Evolutionary conservation across 1,140 invertebrate species (phyloP).

Genomic region (Apis cerana): DNA sequence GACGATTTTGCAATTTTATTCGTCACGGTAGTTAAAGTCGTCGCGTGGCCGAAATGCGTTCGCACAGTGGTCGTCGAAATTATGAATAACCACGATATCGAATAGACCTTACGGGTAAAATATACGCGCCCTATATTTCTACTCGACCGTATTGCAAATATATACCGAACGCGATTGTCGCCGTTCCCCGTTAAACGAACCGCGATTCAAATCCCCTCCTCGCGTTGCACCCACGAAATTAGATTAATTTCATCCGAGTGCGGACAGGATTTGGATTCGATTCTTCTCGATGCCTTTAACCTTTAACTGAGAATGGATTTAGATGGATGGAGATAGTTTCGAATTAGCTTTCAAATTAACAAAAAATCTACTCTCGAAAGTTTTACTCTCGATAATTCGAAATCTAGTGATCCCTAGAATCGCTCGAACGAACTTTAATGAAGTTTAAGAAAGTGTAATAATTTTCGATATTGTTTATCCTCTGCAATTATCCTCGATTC

Average conservation of each 20-base stretch:
- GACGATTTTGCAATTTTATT: no score
- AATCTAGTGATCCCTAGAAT: no score
- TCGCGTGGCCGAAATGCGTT: neutral
- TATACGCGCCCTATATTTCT: neutral
- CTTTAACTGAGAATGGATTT: no score
- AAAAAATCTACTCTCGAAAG: no score
- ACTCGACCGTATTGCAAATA: constrained; percentile 8
- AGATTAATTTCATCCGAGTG: neutral
- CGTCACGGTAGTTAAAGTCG: no score
- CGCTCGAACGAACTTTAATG: no score
- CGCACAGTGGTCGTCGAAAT: neutral
- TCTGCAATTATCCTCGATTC: no score
- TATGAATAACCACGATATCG: constrained; percentile 10
- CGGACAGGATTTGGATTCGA: neutral
- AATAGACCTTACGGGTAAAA: constrained; percentile 1
- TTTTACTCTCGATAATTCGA: no score
- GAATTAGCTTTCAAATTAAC: no score
- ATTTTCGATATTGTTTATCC: no score
- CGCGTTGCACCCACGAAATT: neutral
- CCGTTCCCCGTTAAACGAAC: constrained; percentile 6
- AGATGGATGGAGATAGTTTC: no score
- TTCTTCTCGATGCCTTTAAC: neutral
- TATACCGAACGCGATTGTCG: constrained; percentile 11
- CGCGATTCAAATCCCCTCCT: neutral
- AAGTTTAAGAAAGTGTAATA: no score